Conservation (phyloP, 2,113 vertebrate genomes). For the Zapus hudsonius region DNA sequence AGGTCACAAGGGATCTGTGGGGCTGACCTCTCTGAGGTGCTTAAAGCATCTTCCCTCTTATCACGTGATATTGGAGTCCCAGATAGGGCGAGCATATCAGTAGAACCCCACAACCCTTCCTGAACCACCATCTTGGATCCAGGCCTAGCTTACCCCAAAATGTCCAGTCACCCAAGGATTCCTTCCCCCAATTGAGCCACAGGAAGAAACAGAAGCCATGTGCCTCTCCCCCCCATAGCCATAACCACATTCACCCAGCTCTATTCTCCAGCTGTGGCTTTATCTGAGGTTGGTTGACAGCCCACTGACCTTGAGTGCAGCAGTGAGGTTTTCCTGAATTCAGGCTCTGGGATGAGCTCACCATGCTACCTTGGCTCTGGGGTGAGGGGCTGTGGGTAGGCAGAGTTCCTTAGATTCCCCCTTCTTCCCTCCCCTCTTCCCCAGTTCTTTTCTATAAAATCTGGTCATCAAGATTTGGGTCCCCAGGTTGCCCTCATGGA, state of each 20-base stretch:
- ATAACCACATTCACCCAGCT: neutral
- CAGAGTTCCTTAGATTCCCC: too few species aligned
- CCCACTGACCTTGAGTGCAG: neutral
- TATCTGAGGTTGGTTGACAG: neutral
- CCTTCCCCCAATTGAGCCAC: neutral
- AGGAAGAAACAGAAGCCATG: neutral
- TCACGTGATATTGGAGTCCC: too few species aligned
- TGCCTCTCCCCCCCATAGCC: neutral
- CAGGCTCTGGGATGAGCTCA: neutral
- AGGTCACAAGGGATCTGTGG: neutral
- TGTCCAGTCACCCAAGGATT: accelerated
- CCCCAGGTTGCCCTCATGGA: neutral
- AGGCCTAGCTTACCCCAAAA: neutral
- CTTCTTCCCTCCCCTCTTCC: too few species aligned
- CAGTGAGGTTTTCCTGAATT: neutral
- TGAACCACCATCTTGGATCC: neutral
- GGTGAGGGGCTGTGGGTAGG: too few species aligned
- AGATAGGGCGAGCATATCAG: neutral
- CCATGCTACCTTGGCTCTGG: too few species aligned
- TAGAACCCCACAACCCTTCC: neutral
- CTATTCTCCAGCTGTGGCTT: neutral
- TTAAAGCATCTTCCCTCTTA: neutral
- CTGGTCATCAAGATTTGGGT: too few species aligned
- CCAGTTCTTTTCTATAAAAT: neutral
- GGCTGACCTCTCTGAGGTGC: neutral